These are phyloP conservation scores for Coregonus sp. DNA, from an alignment of 2,797 vertebrate genomes.

Conservation along the genomic window DNA sequence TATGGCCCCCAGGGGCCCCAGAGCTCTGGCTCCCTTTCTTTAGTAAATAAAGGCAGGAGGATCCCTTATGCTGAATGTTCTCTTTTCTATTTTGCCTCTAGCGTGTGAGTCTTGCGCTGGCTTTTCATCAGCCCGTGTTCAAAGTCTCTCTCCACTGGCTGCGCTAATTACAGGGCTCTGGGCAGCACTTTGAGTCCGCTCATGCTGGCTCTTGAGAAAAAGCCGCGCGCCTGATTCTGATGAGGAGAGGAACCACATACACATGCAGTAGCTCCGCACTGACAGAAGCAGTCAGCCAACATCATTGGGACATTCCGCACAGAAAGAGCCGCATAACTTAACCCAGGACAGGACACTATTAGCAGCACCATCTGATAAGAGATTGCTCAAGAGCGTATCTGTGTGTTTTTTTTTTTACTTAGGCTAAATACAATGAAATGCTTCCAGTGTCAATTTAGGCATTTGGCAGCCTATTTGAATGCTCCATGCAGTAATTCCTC, in stretches of 20 bases:
- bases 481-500: too few species aligned
- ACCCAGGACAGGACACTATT: neutral
- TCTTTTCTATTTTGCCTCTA: neutral
- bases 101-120: too few species aligned
- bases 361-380: neutral
- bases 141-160: slow-evolving; percentile 51
- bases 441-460: neutral
- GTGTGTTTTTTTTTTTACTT: neutral
- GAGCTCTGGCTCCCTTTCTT: neutral
- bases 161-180: slow-evolving; percentile 75
- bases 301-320: slow-evolving; percentile 45
- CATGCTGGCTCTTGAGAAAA: slow-evolving; percentile 69
- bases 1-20: neutral
- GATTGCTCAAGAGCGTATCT: neutral
- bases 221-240: slow-evolving; percentile 69
- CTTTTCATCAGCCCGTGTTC: slow-evolving; percentile 64
- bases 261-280: slow-evolving; percentile 11
- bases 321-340: slow-evolving; percentile 14
- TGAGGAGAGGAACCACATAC: slow-evolving; percentile 47
- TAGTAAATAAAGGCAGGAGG: neutral
- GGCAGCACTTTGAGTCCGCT: slow-evolving; percentile 66
- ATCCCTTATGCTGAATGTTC: neutral
- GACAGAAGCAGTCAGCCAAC: slow-evolving; percentile 47
- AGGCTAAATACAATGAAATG: neutral
- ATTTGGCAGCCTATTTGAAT: neutral